Base-by-base conservation (phyloP, 2,888 invertebrate genomes). In the Gymnosoma rotundatum region DNA sequence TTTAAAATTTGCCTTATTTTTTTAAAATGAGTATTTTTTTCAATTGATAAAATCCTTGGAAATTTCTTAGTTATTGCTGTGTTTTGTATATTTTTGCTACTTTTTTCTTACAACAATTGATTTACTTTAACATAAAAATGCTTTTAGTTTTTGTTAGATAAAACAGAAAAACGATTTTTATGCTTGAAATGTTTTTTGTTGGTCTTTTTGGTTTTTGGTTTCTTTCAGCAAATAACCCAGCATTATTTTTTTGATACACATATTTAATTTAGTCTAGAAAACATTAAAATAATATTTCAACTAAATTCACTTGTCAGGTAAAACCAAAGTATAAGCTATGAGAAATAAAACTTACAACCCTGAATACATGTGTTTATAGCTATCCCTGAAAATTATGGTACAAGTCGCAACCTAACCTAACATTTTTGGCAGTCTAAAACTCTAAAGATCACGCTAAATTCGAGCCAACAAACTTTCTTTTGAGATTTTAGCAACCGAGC, bases 1-100 rank as follows among this genome's bases (percentile, higher is more conserved):
- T 86, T 85, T 75, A 52, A 61, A 74, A 52, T 72, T 70, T 81
- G 60, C 80, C 81, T 83, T 78, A 14, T 18, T 80, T 56, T 42
- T 50, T 25, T 54, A 3, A 36, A 32, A 45, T 52, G 48, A 38
- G 2, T 18, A 63, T 82, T 14, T 36, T 58, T 52, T 38, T 4
- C 18, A 12, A 16, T 20, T 12, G 42, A 52, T 18, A n/a, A 48
- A 67, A 54, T 61, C 61, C n/a, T 70, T 78, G 61, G 36, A 7
- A 32, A 36, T 54, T 61, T n/a, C 32, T 70, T n/a, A 69, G 42
- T 73, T 52, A 20, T 66, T 70, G 70, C 61, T 67, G 38, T 76
- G 60, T 42, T 54, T 48, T 67, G 16, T 63, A 20, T 63, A 36
- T 45, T 70, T 20, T 36, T 70, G 25, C 25, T 72, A 7, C 25